phyloP scores from a whole-genome alignment of 2,797 vertebrate species.

The Microhierax caerulescens region DNA sequence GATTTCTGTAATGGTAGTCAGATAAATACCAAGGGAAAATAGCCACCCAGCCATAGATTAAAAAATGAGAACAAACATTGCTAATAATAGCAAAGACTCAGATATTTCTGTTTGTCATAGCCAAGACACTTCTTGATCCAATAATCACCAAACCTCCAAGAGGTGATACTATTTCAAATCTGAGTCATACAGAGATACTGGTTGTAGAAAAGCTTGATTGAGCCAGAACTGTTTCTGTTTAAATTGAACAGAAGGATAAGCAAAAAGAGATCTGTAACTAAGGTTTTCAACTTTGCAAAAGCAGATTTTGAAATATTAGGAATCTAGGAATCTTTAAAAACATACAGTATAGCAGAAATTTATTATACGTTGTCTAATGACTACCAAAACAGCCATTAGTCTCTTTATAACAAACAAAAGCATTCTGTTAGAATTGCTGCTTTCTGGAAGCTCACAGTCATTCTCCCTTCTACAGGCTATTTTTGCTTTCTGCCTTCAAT shows the following conservation, averaged over 20 bases:
- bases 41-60: background rate
- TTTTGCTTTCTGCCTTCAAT: conserved; percentile 11
- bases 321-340: conserved; percentile 4
- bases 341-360: background rate
- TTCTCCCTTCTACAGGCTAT: background rate
- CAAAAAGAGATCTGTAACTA: background rate
- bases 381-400: conserved; percentile 3
- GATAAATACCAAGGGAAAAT: background rate
- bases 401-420: conserved; percentile 2
- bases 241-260: conserved; percentile 3
- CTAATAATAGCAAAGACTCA: conserved; percentile 10
- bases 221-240: background rate
- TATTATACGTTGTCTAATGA: background rate
- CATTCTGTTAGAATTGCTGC: background rate
- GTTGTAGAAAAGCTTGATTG: background rate
- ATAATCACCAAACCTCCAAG: conserved; percentile 1
- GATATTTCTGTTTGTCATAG: conserved; percentile 7
- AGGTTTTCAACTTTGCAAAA: background rate
- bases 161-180: background rate
- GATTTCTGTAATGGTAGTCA: conserved; percentile 2
- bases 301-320: conserved; percentile 4
- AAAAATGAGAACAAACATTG: background rate
- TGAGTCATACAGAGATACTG: background rate
- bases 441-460: background rate
- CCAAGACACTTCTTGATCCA: conserved; percentile 11